Evolutionary conservation across 2,113 vertebrate genomes (phyloP).

Genomic region (Steatornis caripensis): DNA sequence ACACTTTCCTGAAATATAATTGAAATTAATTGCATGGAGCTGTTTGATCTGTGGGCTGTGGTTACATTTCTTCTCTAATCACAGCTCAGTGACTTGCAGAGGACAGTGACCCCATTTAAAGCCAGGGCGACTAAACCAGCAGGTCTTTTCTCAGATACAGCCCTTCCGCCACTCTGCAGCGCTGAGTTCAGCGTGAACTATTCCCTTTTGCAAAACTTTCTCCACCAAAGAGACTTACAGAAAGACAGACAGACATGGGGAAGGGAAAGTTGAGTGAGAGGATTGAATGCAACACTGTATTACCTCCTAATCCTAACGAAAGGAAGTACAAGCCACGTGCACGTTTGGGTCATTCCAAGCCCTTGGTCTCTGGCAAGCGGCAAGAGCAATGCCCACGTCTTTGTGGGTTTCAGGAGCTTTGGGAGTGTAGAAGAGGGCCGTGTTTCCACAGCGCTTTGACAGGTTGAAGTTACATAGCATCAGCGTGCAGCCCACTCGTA

Average conservation of each 20-base stretch:
- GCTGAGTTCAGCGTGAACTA: rapidly evolving
- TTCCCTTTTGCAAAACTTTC: neutral
- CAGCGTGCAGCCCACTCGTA: too few relatives aligned
- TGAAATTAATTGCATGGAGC: constrained; percentile 17
- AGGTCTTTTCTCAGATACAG: neutral
- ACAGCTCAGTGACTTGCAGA: neutral
- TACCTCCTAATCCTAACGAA: neutral
- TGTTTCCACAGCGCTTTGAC: neutral
- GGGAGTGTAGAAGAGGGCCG: neutral
- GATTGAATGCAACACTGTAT: neutral
- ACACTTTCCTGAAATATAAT: neutral
- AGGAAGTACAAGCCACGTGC: neutral
- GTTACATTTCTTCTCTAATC: neutral
- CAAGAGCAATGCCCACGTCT: neutral
- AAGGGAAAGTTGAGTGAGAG: neutral
- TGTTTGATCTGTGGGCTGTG: constrained; percentile 26
- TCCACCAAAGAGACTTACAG: neutral
- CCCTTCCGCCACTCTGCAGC: neutral
- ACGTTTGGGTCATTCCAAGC: neutral
- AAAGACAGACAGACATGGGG: neutral
- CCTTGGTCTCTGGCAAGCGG: neutral
- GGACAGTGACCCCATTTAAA: neutral
- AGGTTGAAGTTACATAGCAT: neutral
- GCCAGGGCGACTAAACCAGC: neutral
- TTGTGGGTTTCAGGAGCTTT: neutral